phyloP scores from a whole-genome alignment of 2,888 invertebrate genomes.

The Cancer borealis region DNA sequence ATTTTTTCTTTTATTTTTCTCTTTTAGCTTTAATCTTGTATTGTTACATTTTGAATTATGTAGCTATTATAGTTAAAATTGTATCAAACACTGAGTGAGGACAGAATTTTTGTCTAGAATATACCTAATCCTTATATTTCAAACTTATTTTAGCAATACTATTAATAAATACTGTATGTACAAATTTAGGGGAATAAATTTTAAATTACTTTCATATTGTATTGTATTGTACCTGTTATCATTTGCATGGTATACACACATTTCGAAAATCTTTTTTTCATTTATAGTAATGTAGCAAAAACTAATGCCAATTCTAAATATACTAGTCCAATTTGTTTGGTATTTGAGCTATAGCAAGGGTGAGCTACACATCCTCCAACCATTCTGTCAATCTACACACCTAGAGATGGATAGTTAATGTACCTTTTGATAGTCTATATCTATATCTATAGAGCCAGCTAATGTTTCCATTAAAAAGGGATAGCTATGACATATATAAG shows the following conservation, averaged over 20 bases:
- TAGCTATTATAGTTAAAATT: background rate
- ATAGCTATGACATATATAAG: no score
- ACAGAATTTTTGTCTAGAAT: slow-evolving; percentile 6
- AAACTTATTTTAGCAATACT: slow-evolving; percentile 34
- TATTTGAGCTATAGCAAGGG: no score
- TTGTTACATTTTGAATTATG: background rate
- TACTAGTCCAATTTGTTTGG: no score
- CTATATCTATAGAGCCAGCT: no score
- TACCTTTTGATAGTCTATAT: no score
- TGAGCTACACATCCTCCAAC: no score
- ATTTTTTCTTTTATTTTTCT: background rate
- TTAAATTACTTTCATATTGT: slow-evolving; percentile 41
- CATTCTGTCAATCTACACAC: no score
- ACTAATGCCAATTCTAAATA: no score
- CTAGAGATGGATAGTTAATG: no score
- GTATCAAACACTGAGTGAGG: background rate
- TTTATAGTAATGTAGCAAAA: no score
- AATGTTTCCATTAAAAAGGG: no score
- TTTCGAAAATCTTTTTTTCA: background rate
- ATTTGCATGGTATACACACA: background rate
- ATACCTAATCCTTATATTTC: background rate
- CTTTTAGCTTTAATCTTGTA: background rate
- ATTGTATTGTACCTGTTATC: background rate
- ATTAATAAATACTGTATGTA: slow-evolving; percentile 56
- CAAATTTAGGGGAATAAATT: slow-evolving; percentile 59